A percentile compares a stretch with the other conserved stretches of the same genome.
Evolutionary conservation across 2,113 vertebrate species (phyloP).

Genomic region (Poeciliopsis prolifica): DNA sequence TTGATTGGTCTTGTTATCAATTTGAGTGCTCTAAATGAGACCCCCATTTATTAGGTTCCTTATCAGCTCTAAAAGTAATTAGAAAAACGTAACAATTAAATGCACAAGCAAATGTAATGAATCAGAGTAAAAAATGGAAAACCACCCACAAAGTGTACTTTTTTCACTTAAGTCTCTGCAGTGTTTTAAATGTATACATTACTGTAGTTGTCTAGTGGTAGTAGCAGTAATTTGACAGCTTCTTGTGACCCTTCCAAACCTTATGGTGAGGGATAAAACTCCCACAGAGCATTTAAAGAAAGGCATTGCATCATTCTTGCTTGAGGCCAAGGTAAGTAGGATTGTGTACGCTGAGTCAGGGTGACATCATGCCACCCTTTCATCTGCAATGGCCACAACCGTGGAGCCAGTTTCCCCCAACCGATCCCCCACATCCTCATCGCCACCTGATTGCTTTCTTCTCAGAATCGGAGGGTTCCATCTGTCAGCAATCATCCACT

Average conservation of each 20-base stretch:
- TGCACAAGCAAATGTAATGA: not conserved
- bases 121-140: not conserved
- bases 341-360: conserved; percentile 72
- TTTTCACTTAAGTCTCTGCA: conserved; percentile 9
- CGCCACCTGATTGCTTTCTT: conserved; percentile 79
- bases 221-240: conserved; percentile 19
- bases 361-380: conserved; percentile 80
- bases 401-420: conserved; percentile 36
- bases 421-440: conserved; percentile 50
- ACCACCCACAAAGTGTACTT: conserved; percentile 6
- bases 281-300: conserved; percentile 18
- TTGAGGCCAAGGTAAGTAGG: conserved; percentile 56
- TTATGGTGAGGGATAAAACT: conserved; percentile 20
- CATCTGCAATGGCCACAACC: conserved; percentile 72
- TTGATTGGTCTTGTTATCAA: not conserved
- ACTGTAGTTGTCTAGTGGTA: conserved; percentile 39
- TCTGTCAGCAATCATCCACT: conserved; percentile 83
- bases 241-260: conserved; percentile 40
- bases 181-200: conserved; percentile 28
- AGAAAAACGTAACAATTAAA: not conserved
- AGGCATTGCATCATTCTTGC: conserved; percentile 75
- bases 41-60: not conserved
- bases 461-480: conserved; percentile 73
- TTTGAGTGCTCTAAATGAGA: not conserved
- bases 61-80: not conserved